Conservation (phyloP, 2,888 invertebrate species). For the Athalia rosae region DNA sequence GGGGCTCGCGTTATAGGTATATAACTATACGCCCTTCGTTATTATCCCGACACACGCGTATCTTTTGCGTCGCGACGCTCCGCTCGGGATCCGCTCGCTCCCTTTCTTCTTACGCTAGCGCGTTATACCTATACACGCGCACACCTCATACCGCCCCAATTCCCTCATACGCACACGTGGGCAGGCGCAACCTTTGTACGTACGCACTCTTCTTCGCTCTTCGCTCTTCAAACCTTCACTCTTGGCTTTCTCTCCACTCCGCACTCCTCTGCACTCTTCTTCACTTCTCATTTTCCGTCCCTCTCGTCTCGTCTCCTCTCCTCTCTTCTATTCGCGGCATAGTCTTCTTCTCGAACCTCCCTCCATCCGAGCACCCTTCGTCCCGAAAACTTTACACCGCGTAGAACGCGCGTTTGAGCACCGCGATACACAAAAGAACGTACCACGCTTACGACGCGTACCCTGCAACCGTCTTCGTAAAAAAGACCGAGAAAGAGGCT, state of each 20-base stretch:
- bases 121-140: no score
- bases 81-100: neutral
- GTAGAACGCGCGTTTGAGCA: conserved; percentile 23
- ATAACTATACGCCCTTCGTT: neutral
- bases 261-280: conserved; percentile 32
- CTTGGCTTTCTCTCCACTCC: conserved; percentile 6
- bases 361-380: no score
- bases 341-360: no score
- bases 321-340: no score
- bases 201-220: conserved; percentile 35
- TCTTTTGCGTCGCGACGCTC: neutral
- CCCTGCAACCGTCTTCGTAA: no score
- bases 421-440: conserved; percentile 26
- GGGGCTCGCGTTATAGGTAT: neutral
- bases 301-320: no score
- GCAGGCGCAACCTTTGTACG: conserved; percentile 37
- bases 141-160: conserved; percentile 4
- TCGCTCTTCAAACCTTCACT: conserved; percentile 25
- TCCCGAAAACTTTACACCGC: neutral
- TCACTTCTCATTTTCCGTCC: conserved; percentile 23
- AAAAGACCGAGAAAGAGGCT: no score
- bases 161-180: conserved; percentile 34
- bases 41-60: conserved; percentile 32
- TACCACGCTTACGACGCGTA: neutral
- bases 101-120: neutral